Percentiles rank a stretch among this genome's conserved stretches.
phyloP scores from a whole-genome alignment of 2,113 vertebrate species.

The Macrotis lagotis region DNA sequence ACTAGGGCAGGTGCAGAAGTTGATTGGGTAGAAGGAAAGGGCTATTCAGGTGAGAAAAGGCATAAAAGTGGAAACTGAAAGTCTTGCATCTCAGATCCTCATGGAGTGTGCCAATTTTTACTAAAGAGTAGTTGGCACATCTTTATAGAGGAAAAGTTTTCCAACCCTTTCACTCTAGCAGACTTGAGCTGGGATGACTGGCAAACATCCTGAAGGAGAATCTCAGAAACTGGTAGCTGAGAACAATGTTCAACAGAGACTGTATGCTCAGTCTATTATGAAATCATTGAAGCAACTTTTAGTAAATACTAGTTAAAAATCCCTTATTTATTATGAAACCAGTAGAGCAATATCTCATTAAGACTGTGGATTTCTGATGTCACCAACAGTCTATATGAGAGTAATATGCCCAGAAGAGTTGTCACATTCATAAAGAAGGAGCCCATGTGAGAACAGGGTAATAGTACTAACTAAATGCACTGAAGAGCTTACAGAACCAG shows the following conservation, averaged over 20 bases:
- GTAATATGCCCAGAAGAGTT: neutral
- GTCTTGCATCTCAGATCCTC: neutral
- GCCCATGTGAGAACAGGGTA: neutral
- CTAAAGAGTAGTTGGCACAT: neutral
- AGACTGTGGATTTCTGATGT: neutral
- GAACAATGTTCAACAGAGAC: neutral
- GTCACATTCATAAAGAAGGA: neutral
- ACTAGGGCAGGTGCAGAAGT: neutral
- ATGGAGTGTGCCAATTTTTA: neutral
- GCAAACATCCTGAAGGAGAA: neutral
- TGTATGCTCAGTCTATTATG: neutral
- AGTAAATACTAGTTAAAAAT: neutral
- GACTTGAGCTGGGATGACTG: neutral
- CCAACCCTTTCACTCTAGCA: neutral
- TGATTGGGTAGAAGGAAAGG: neutral
- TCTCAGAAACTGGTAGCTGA: neutral
- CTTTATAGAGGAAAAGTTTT: neutral
- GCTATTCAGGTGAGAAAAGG: neutral
- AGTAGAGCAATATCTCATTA: neutral
- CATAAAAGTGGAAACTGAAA: neutral
- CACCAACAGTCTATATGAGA: neutral
- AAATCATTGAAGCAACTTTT: neutral
- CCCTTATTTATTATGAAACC: neutral
- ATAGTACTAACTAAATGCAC: neutral
- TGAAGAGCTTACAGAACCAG: neutral